Base-by-base conservation (phyloP, 2,888 invertebrate species). In the Boloria euphrosyne region DNA sequence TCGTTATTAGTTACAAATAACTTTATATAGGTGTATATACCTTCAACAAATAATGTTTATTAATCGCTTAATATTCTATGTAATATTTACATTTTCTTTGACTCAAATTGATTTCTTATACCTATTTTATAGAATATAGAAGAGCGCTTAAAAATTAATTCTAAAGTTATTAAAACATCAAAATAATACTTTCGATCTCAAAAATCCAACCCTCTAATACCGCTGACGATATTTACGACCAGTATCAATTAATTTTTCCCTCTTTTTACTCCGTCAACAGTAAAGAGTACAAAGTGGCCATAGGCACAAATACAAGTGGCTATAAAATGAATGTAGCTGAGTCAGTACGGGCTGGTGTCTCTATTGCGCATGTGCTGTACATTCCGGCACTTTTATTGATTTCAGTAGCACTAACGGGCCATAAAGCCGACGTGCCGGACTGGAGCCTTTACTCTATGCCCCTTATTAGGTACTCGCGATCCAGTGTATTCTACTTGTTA, bases 381-480 rank as follows among this genome's bases (percentile, higher is more conserved):
- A 92, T 93, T 93, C 92, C 84, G 87, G 90, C 85, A 92, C 93
- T 94, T 94, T 94, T 94, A 94, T 94, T 94, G 94, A 94, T 94
- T 94, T 93, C 94, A 93, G 94, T 94, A 93, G 94, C 93, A 93
- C 93, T 93, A 93, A 94, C 93, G 93, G 92, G 87, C 92, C 87
- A 93, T 92, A 89, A 87, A 86, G 80, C 84, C 89, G 89, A 89
- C 89, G 89, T 89, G 87, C 90, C 81, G 89, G 88, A 86, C 90
- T 80, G 86, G 80, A 85, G 84, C 82, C 84, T 85, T 84, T 80
- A 82, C 86, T 86, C 85, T 81, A 85, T 87, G 74, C 85, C 86
- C 87, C 89, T 92, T 91, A 90, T 90, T 90, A 90, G 84, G 85
- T 90, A 90, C 90, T 87, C 86, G 86, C 86, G 84, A 87, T 84